Evolutionary conservation across 1,140 invertebrate species (phyloP), one percentile per base, ranked within the genome.

Genomic region (Galleria mellonella): DNA sequence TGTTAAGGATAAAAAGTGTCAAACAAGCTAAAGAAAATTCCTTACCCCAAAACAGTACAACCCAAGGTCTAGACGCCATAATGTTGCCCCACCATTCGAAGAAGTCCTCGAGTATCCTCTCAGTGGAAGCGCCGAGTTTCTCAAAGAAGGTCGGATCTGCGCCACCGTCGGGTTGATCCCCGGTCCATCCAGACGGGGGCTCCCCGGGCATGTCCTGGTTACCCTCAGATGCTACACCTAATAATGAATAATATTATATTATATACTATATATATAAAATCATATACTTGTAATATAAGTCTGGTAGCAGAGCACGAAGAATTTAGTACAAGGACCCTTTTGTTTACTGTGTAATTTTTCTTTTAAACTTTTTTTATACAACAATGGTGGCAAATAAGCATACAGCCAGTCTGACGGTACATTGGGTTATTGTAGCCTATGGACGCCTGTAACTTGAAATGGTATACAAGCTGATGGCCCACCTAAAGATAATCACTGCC

Each of bases 1-100:
- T n/a, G n/a, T n/a, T n/a, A n/a, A n/a, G n/a, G n/a, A n/a, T n/a
- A n/a, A n/a, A n/a, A n/a, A n/a, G n/a, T n/a, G n/a, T n/a, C n/a
- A n/a, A n/a, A n/a, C n/a, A n/a, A n/a, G n/a, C n/a, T n/a, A n/a
- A n/a, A n/a, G n/a, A n/a, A n/a, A n/a, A n/a, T n/a, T n/a, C n/a
- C 47, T 74, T 50, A 61, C 94, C 94, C 11, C 93, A 48, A 14
- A 94, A 86, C 2, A 99, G 78, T 1, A 98, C 91, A 3, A 91
- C 49, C 89, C 92, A 92, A 0, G 96, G 96, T 57, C 92, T 87
- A 17, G 87, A 89, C 0, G 97, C 96, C 86, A 96, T 98, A 4
- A 91, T 90, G 30, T 87, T 91, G 2, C 95, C 96, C 93, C 94
- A 96, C 51, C 84, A 87, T 40, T 91, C 90, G 84, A 98, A 98